These are phyloP conservation scores for Stratiomys singularior DNA, from an alignment of 2,888 invertebrate genomes.

Conservation along the genomic window DNA sequence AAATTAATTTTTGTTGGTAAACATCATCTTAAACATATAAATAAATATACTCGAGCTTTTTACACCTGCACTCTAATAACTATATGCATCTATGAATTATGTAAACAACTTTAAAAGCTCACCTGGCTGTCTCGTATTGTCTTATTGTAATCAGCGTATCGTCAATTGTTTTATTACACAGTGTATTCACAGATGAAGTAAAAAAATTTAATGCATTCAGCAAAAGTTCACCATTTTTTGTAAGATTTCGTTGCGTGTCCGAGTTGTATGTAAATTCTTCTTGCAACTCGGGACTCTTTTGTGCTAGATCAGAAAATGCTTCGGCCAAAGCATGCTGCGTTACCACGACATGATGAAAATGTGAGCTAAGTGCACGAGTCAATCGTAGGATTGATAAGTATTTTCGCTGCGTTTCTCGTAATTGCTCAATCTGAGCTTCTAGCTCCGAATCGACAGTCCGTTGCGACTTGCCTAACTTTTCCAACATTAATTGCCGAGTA, in stretches of 20 bases:
- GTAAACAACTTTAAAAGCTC: not conserved
- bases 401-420: slow-evolving; percentile 94
- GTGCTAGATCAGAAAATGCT: slow-evolving; percentile 93
- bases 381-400: slow-evolving; percentile 88
- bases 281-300: slow-evolving; percentile 95
- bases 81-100: too few relatives aligned
- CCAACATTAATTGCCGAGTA: slow-evolving; percentile 95
- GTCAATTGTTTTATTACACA: slow-evolving; percentile 98
- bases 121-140: slow-evolving; percentile 73
- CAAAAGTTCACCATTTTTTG: slow-evolving; percentile 92
- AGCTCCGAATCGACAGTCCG: slow-evolving; percentile 91
- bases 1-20: too few relatives aligned
- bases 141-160: slow-evolving; percentile 80
- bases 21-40: too few relatives aligned
- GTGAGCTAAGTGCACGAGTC: slow-evolving; percentile 84
- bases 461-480: slow-evolving; percentile 94
- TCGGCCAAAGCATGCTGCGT: slow-evolving; percentile 91
- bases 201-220: slow-evolving; percentile 95
- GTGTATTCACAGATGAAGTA: slow-evolving; percentile 92
- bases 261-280: slow-evolving; percentile 95
- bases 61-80: too few relatives aligned
- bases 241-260: slow-evolving; percentile 92
- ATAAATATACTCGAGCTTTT: too few relatives aligned
- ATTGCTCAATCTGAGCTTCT: slow-evolving; percentile 91
- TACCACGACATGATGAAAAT: slow-evolving; percentile 87